Evolutionary conservation across 2,113 vertebrate species (phyloP).

Genomic region (Nothoprocta perdicaria): DNA sequence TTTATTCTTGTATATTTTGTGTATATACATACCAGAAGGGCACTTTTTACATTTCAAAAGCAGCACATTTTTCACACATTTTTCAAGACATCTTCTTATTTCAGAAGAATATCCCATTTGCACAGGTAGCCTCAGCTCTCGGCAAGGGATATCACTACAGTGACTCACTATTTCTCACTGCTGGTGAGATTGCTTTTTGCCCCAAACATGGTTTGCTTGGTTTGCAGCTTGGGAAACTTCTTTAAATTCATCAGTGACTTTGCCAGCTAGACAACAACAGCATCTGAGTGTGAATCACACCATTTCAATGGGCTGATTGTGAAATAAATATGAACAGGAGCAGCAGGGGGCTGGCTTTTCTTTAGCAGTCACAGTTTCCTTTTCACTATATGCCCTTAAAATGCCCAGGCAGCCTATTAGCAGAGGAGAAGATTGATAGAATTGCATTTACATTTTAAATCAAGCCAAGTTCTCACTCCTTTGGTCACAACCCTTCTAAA

Average conservation of each 20-base stretch:
- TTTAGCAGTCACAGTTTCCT: slow-evolving; percentile 61
- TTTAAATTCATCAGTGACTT: slow-evolving; percentile 65
- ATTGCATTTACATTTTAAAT: slow-evolving; percentile 67
- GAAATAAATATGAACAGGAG: slow-evolving; percentile 70
- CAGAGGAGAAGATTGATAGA: slow-evolving; percentile 55
- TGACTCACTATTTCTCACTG: slow-evolving; percentile 20
- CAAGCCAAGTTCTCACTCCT: slow-evolving; percentile 56
- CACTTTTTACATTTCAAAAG: slow-evolving; percentile 67
- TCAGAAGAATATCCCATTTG: slow-evolving; percentile 38
- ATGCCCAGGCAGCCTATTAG: slow-evolving; percentile 64
- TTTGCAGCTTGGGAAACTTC: slow-evolving; percentile 67
- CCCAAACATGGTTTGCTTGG: slow-evolving; percentile 14
- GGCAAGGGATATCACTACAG: slow-evolving; percentile 22
- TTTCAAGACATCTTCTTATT: slow-evolving; percentile 27
- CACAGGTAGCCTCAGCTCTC: slow-evolving; percentile 12
- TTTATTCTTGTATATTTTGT: slow-evolving; percentile 26
- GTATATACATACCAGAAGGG: slow-evolving; percentile 38
- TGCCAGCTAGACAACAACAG: slow-evolving; percentile 59
- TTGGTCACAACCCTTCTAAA: slow-evolving; percentile 28
- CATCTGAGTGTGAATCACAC: slow-evolving; percentile 68
- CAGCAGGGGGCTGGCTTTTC: slow-evolving; percentile 66
- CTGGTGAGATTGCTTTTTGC: slow-evolving; percentile 52
- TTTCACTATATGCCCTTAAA: slow-evolving; percentile 72
- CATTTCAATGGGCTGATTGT: slow-evolving; percentile 67
- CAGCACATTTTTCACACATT: background rate